Percentiles rank a stretch among this genome's conserved stretches.
phyloP scores from a whole-genome alignment of 2,113 vertebrate species.

The Dipodomys spectabilis region DNA sequence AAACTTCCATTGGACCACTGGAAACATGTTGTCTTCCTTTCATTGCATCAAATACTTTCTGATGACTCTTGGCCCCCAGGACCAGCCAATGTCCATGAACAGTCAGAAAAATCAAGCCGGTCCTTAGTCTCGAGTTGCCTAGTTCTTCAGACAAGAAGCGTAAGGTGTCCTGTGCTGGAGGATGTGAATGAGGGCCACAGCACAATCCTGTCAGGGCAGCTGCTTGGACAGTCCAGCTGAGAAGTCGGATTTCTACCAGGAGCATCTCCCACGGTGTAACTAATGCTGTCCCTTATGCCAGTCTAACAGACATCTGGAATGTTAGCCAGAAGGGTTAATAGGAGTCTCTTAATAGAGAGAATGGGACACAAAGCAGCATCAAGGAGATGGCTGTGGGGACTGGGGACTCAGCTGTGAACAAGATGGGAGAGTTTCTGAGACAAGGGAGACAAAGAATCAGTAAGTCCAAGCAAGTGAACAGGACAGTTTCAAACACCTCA shows the following conservation, averaged over 20 bases:
- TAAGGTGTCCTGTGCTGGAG: background rate
- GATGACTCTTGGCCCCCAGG: background rate
- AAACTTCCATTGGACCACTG: background rate
- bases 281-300: constrained; percentile 17
- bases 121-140: background rate
- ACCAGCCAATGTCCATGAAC: background rate
- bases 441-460: background rate
- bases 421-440: background rate
- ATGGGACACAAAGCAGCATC: background rate
- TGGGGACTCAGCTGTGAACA: background rate
- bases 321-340: constrained; percentile 41
- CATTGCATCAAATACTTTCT: background rate
- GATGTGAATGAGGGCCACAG: background rate
- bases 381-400: background rate
- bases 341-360: constrained; percentile 54
- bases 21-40: background rate
- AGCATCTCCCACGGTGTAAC: background rate
- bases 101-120: background rate
- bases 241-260: background rate
- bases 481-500: background rate
- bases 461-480: background rate
- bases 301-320: constrained; percentile 32
- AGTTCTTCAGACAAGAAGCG: background rate
- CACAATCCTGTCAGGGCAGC: background rate
- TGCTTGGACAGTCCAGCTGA: background rate